These are phyloP conservation scores for Macrosiphum euphorbiae DNA, from an alignment of 2,888 invertebrate species.

Conservation along the genomic window DNA sequence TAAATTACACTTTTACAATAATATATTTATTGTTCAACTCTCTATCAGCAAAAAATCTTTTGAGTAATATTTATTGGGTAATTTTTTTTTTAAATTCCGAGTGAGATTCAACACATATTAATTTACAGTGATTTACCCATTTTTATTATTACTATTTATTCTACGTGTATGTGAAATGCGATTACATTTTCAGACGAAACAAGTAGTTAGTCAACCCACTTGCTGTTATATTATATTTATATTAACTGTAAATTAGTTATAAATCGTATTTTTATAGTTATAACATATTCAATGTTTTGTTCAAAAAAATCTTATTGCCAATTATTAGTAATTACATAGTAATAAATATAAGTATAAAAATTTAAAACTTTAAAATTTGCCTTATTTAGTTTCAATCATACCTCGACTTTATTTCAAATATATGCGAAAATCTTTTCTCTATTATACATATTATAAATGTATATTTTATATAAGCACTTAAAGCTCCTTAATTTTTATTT, in stretches of 20 bases:
- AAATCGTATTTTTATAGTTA: not conserved
- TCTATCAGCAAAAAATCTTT: too few relatives aligned
- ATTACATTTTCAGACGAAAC: not conserved
- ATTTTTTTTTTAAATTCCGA: not conserved
- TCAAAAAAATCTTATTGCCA: not conserved
- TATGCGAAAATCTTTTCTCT: not conserved
- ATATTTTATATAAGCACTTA: not conserved
- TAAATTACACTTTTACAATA: not conserved
- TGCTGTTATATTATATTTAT: not conserved
- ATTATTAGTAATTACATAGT: not conserved
- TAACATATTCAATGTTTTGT: not conserved
- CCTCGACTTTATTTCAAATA: not conserved
- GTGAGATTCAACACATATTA: not conserved
- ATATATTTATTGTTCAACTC: too few relatives aligned
- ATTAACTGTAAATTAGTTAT: not conserved
- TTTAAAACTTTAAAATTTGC: not conserved
- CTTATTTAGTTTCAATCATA: not conserved
- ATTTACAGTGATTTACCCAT: not conserved
- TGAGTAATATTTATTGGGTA: not conserved
- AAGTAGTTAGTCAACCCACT: not conserved
- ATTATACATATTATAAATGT: not conserved
- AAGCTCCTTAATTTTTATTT: too few relatives aligned
- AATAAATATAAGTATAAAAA: not conserved
- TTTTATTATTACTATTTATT: not conserved
- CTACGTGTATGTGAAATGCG: not conserved